Evolutionary conservation across 2,113 vertebrate genomes (phyloP), one percentile per base, ranked within the genome.

Genomic region (Zosterops pallidus): DNA sequence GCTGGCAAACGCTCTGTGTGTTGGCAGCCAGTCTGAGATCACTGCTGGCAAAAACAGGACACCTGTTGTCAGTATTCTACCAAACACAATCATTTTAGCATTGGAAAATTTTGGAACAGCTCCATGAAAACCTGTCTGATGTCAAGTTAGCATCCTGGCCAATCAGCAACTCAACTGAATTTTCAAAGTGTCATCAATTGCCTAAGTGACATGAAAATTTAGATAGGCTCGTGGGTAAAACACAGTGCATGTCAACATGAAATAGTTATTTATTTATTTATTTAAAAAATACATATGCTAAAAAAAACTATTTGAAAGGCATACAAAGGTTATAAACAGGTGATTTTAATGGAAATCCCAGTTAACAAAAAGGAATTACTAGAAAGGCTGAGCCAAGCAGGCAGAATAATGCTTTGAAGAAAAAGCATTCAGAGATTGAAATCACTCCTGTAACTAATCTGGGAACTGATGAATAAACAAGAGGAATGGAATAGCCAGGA

Each of bases 41-140:
- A 92, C 65, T 79, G 62, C 72, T 95, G 93, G 80, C 94, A 90
- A 91, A 93, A 91, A 44, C 49, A 90, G 50, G 81, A 46, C 90
- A 95, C 93, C 91, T 96, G 65, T 84, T 97, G 91, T 90, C 89
- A 86, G 82, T 74, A n/a, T 92, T 92, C 81, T 79, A 64, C 84
- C 82, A 90, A 91, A 95, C 53, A 86, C 0, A 2, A 92, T 74
- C 41, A 47, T 84, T 96, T 89, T 68, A 94, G 71, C 72, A 15
- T 11, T 23, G 19, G 49, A 16, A 69, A 91, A 23, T 26, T 69
- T 90, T 95, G 94, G 88, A 93, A 65, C 11, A 37, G 53, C 15
- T 92, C 78, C 88, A 76, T 12, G 23, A 56, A 94, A 85, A 82
- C 81, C 77, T 84, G 70, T 42, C 64, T 89, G 77, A 91, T 37